Base-by-base conservation (phyloP, 2,888 invertebrate genomes). In the Tetragnatha montana region DNA sequence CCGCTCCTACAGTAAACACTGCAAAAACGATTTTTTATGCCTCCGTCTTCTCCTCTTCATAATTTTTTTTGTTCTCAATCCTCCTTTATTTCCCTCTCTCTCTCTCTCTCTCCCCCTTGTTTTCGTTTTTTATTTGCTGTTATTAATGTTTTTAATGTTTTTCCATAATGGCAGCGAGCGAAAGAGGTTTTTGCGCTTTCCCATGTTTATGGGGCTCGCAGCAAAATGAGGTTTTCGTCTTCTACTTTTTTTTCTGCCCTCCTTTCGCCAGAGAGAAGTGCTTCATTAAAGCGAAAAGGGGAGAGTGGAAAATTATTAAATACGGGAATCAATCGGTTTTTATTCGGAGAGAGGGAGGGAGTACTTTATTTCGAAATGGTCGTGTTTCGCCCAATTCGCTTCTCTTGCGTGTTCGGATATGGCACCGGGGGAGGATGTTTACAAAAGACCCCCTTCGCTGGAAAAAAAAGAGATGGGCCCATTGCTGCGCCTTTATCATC, bases 191-290 rank as follows among this genome's bases (percentile, higher is more conserved):
- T 89, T 85, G 76, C 81, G 80, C 35, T 35, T 35, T 35, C 35
- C 35, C 35, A 86, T 89, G 89, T 89, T 89, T 89, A 89, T 89
- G 85, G 89, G 80, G 85, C 85, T 85, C 60, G 19, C 80, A 81
- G 85, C 60, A 89, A 89, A 89, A 89, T 89, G 89, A 89, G 89
- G 85, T 89, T 60, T 60, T 89, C 85, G 85, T 89, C 85, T 81
- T 60, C 85, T 85, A 35, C 35, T 35, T 35, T 35, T 35, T 35
- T 35, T 35, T 35, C 35, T 35, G 35, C 35, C 35, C 35, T 35
- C 35, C 35, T 35, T 35, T 35, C 35, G 35, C 2, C 35, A 35
- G 35, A 35, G 35, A 35, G 75, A 89, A 89, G 89, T 89, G 89
- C 89, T 89, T 89, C 89, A 89, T 89, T 89, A 89, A 85, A 89